Conservation (phyloP, 2,888 invertebrate genomes). For the Carcina quercana region DNA sequence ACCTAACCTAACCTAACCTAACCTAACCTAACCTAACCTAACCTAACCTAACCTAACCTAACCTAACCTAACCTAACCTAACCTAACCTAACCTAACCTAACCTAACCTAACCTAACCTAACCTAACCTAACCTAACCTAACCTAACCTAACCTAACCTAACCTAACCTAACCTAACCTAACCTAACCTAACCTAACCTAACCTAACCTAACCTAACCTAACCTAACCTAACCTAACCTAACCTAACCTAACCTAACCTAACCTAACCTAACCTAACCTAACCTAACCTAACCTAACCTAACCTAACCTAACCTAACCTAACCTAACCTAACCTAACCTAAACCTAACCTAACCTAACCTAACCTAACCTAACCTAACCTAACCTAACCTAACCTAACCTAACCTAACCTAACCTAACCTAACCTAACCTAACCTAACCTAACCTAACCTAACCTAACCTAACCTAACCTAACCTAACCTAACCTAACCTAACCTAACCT, state of each 20-base stretch:
- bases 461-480: background rate
- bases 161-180: conserved; percentile 15
- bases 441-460: conserved; percentile 1
- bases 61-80: conserved; percentile 12
- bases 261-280: conserved; percentile 16
- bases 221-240: conserved; percentile 18
- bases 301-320: conserved; percentile 15
- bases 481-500: background rate
- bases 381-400: conserved; percentile 11
- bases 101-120: conserved; percentile 12
- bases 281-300: conserved; percentile 16
- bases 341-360: conserved; percentile 10
- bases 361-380: conserved; percentile 12
- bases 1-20: conserved; percentile 12
- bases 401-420: conserved; percentile 10
- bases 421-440: conserved; percentile 4
- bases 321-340: conserved; percentile 10
- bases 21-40: conserved; percentile 12
- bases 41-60: conserved; percentile 12
- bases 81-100: conserved; percentile 11
- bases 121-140: conserved; percentile 14
- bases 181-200: conserved; percentile 15
- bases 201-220: conserved; percentile 18
- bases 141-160: conserved; percentile 15
- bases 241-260: conserved; percentile 17